phyloP scores from a whole-genome alignment of 2,888 invertebrate genomes.

The Vannuccia rotundouncinata region DNA sequence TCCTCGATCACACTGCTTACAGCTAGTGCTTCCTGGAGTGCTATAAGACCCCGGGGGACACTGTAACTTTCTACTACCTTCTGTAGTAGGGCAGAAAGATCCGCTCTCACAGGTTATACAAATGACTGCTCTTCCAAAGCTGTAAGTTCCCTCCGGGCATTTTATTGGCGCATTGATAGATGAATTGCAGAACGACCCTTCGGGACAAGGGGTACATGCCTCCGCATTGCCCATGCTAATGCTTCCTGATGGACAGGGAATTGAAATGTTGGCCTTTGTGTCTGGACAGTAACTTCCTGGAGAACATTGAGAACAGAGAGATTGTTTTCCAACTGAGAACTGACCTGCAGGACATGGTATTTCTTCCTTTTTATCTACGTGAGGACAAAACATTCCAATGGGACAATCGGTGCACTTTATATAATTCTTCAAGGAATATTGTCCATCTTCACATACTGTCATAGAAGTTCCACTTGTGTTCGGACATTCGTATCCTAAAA shows the following conservation, averaged over 20 bases:
- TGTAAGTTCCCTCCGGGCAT: constrained; percentile 47
- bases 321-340: constrained; percentile 45
- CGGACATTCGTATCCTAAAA: constrained; percentile 45
- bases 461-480: constrained; percentile 42
- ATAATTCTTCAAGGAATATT: constrained; percentile 46
- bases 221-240: constrained; percentile 48
- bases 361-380: constrained; percentile 44
- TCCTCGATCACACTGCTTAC: constrained; percentile 49
- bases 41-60: constrained; percentile 51
- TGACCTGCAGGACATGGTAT: constrained; percentile 46
- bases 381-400: constrained; percentile 48
- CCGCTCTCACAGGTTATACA: constrained; percentile 52
- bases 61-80: constrained; percentile 44
- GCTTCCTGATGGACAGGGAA: constrained; percentile 46
- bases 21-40: constrained; percentile 43
- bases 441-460: constrained; percentile 46
- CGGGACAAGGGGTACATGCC: constrained; percentile 47
- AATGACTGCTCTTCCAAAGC: constrained; percentile 46
- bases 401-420: constrained; percentile 47
- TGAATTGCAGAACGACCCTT: constrained; percentile 48
- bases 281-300: constrained; percentile 46
- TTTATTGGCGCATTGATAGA: constrained; percentile 44
- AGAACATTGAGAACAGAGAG: constrained; percentile 47
- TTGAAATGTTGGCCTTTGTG: constrained; percentile 43
- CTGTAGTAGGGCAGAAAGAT: constrained; percentile 44